Evolutionary conservation across 2,797 vertebrate genomes (phyloP).

Genomic region (Mormyrus hasselquistii): DNA sequence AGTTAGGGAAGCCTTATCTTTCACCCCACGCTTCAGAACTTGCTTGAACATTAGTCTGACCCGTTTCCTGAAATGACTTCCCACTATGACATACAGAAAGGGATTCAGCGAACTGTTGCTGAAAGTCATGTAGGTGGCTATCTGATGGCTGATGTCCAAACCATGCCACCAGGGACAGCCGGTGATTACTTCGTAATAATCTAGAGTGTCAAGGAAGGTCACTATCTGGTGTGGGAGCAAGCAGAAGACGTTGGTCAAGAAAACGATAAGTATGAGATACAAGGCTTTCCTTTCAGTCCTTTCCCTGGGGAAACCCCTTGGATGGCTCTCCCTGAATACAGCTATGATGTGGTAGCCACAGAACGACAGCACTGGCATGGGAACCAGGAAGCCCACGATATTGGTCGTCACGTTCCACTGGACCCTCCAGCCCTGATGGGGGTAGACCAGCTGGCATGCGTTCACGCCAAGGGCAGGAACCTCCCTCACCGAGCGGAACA

Average conservation of each 20-base stretch:
- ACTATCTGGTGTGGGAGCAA: conserved; percentile 78
- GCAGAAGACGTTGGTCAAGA: conserved; percentile 68
- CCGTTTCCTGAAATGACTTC: conserved; percentile 76
- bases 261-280: conserved; percentile 63
- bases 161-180: conserved; percentile 47
- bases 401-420: conserved; percentile 66
- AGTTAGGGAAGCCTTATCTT: conserved; percentile 18
- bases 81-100: conserved; percentile 78
- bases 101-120: conserved; percentile 85
- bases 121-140: conserved; percentile 62
- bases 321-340: conserved; percentile 56
- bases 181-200: conserved; percentile 35
- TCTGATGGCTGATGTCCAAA: conserved; percentile 62
- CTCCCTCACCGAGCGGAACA: conserved; percentile 61
- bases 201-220: conserved; percentile 67
- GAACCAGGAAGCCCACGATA: conserved; percentile 70
- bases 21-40: conserved; percentile 24
- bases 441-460: conserved; percentile 60
- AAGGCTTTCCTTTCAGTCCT: conserved; percentile 69
- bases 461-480: conserved; percentile 46
- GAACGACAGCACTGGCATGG: conserved; percentile 61
- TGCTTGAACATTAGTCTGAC: conserved; percentile 55
- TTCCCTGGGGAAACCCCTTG: conserved; percentile 50
- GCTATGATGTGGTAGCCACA: conserved; percentile 64
- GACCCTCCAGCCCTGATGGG: conserved; percentile 59